Percentiles rank a stretch among this genome's conserved stretches.
Evolutionary conservation across 2,113 vertebrate genomes (phyloP).

Genomic region (Furnarius figulus): DNA sequence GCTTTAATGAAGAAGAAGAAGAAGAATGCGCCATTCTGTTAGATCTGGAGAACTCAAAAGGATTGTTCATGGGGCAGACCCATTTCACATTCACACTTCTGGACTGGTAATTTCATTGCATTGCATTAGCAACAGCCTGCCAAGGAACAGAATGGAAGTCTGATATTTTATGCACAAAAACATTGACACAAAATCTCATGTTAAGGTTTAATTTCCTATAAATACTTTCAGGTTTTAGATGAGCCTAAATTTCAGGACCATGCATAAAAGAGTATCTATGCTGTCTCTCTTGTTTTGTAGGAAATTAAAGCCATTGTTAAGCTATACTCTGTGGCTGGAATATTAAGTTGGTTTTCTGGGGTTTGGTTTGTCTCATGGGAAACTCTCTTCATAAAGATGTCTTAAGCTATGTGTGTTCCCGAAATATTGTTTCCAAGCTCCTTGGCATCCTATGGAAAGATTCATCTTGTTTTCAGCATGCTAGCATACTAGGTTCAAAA

Average conservation of each 20-base stretch:
- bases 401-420: background rate
- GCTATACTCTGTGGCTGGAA: background rate
- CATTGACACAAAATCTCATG: background rate
- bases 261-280: background rate
- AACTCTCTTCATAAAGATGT: background rate
- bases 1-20: background rate
- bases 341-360: background rate
- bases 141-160: background rate
- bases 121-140: background rate
- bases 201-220: background rate
- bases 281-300: background rate
- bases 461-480: background rate
- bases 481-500: background rate
- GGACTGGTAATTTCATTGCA: background rate
- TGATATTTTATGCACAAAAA: background rate
- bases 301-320: background rate
- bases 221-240: background rate
- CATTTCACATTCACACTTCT: background rate
- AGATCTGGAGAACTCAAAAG: background rate
- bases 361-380: background rate
- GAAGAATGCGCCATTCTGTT: background rate
- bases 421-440: background rate
- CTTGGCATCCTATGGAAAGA: background rate
- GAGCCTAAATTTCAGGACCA: background rate
- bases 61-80: background rate